These are phyloP conservation scores for Serranus cabrilla DNA, from an alignment of 2,797 vertebrate species.

Conservation along the genomic window DNA sequence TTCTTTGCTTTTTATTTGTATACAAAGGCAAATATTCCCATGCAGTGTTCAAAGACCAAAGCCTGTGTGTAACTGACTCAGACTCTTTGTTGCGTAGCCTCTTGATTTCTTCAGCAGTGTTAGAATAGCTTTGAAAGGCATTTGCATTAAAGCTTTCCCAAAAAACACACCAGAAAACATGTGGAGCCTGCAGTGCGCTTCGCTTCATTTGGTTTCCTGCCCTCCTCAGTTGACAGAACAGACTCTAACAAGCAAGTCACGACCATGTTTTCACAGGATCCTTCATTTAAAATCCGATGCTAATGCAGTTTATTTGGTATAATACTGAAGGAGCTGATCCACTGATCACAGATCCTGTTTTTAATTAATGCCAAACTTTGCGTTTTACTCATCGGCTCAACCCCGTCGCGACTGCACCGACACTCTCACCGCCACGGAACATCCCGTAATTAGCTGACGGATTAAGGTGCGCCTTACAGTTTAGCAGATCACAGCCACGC, in stretches of 20 bases:
- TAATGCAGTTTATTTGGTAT: slow-evolving; percentile 22
- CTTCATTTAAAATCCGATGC: slow-evolving; percentile 28
- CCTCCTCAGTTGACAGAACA: not conserved
- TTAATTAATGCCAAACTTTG: slow-evolving; percentile 57
- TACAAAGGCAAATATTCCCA: too few relatives aligned
- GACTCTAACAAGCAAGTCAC: slow-evolving; percentile 27
- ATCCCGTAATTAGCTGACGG: slow-evolving; percentile 76
- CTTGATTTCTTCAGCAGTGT: slow-evolving; percentile 47
- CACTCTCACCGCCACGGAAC: slow-evolving; percentile 42
- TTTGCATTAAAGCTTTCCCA: slow-evolving; percentile 48
- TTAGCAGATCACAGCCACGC: slow-evolving; percentile 77
- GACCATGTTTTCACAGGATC: slow-evolving; percentile 6
- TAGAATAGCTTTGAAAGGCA: not conserved
- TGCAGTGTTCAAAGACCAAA: not conserved
- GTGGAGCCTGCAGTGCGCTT: slow-evolving; percentile 1
- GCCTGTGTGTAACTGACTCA: not conserved
- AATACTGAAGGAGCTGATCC: slow-evolving; percentile 14
- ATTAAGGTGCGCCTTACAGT: slow-evolving; percentile 82
- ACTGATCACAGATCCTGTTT: slow-evolving; percentile 39
- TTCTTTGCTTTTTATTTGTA: too few relatives aligned
- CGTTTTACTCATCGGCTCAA: slow-evolving; percentile 37
- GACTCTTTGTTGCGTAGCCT: slow-evolving; percentile 1
- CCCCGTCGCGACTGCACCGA: slow-evolving; percentile 16
- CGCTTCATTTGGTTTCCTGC: slow-evolving; percentile 6
- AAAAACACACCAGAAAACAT: slow-evolving; percentile 24